Percentiles rank a stretch among this genome's conserved stretches.
Conservation (phyloP, 2,797 vertebrate species). For the Lacerta viridis region DNA sequence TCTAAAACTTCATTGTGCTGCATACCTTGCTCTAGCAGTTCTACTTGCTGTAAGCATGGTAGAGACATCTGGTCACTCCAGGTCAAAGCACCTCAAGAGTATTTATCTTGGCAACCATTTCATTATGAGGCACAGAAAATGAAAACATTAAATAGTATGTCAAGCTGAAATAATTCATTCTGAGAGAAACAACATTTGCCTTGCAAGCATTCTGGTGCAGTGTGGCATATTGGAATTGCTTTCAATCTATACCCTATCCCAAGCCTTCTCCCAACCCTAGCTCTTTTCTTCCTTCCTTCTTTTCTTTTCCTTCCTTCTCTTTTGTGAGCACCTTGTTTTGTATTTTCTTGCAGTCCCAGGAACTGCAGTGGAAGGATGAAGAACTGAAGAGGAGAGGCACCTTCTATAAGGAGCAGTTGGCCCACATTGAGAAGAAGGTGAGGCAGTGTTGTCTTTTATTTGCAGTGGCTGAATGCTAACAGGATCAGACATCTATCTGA, state of each 20-base stretch:
- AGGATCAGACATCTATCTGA: fast-evolving
- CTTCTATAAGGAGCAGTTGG: constrained; percentile 92
- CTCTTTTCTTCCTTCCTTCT: not conserved
- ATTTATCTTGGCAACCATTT: constrained; percentile 28
- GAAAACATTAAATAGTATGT: not conserved
- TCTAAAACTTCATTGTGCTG: not conserved
- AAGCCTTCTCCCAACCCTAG: not conserved
- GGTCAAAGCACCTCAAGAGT: not conserved
- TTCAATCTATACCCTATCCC: not conserved
- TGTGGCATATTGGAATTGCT: not conserved
- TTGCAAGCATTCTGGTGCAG: not conserved
- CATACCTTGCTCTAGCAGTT: not conserved
- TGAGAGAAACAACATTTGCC: not conserved
- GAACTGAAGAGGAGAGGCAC: constrained; percentile 85
- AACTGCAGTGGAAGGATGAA: constrained; percentile 87
- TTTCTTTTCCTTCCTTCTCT: not conserved
- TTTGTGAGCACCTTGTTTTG: constrained; percentile 54
- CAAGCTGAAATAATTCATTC: not conserved
- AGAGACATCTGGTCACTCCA: not conserved
- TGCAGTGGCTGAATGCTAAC: not conserved
- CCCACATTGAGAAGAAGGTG: constrained; percentile 91
- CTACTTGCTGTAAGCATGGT: not conserved
- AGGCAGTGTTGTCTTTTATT: constrained; percentile 34
- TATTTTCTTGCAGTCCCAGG: constrained; percentile 80
- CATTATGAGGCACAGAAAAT: constrained; percentile 20